Base-by-base conservation (phyloP, 1,140 invertebrate genomes). In the Babylonia areolata region DNA sequence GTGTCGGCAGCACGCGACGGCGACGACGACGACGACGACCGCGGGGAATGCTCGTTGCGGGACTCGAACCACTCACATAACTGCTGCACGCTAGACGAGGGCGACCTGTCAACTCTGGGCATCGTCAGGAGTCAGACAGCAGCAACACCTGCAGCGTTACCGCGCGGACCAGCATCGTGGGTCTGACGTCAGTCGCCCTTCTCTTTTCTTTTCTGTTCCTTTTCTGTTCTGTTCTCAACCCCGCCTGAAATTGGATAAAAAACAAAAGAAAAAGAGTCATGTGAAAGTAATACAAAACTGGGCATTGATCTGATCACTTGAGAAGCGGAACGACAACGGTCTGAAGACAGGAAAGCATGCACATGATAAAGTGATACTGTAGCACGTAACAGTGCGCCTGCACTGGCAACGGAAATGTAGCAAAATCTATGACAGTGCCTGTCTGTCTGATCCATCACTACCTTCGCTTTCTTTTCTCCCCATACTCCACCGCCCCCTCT, bases 21-120 rank as follows among this genome's bases (percentile, higher is more conserved):
- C 35, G 31, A 35, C 33, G 23, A 5, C 17, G 11, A 9, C 35
- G 33, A 33, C 71, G 12, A 35, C 31, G 75, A 20, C 15, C 37
- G 11, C 37, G 15, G 20, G 12, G n/a, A n/a, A n/a, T 35, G 31
- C 71, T 28, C 23, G 31, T 20, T 3, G 6, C 35, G 6, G 31
- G 71, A 33, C 20, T 73, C 71, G 71, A 73, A 73, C 71, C 71
- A 37, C 71, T 37, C 12, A 73, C 71, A 73, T 37, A 73, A 28
- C 33, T 73, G 71, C 71, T 35, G 71, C 71, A 73, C 71, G 71
- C 31, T 73, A 12, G 71, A 35, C 71, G 71, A 6, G 31, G 6
- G 31, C 71, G 31, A 37, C 35, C 31, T 3, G 71, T 37, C 71
- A 9, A 73, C 12, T 31, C 31, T 73, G 11, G 31, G 31, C 71